These are phyloP conservation scores for Echinops telfairi DNA, from an alignment of 2,113 vertebrate species.

Conservation along the genomic window DNA sequence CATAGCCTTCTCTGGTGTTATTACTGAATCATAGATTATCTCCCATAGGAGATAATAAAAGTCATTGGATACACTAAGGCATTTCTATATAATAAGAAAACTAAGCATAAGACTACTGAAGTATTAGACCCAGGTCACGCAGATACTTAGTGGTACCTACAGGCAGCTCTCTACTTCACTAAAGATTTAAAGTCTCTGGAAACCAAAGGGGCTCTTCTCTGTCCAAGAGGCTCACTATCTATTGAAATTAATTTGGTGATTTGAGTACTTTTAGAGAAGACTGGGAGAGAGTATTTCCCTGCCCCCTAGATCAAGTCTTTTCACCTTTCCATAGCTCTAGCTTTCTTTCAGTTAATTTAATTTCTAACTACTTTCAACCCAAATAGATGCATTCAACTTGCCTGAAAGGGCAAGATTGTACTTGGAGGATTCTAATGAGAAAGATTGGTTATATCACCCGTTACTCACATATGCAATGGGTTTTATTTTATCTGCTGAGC, in stretches of 20 bases:
- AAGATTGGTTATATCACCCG: background rate
- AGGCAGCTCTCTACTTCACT: too few relatives aligned
- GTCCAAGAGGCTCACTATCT: too few relatives aligned
- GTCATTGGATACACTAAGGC: background rate
- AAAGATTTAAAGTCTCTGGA: too few relatives aligned
- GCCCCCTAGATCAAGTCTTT: background rate
- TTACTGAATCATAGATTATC: background rate
- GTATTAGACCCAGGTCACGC: background rate
- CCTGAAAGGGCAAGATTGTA: background rate
- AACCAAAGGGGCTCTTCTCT: too few relatives aligned
- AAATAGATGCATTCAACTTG: background rate
- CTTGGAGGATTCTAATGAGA: background rate
- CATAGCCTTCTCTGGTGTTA: background rate
- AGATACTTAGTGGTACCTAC: background rate
- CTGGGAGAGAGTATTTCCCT: background rate
- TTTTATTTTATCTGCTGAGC: background rate
- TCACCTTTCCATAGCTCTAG: background rate
- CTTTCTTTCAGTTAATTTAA: slow-evolving; percentile 1
- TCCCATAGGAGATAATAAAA: background rate
- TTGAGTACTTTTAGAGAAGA: too few relatives aligned
- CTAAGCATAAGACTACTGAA: background rate
- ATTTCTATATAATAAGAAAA: slow-evolving; percentile 8
- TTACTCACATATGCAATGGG: background rate
- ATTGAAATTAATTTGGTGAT: too few relatives aligned
- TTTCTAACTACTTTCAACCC: background rate